A percentile compares a stretch with the other conserved stretches of the same genome.
phyloP scores from a whole-genome alignment of 2,888 invertebrate genomes.

The Salpingus planirostris region DNA sequence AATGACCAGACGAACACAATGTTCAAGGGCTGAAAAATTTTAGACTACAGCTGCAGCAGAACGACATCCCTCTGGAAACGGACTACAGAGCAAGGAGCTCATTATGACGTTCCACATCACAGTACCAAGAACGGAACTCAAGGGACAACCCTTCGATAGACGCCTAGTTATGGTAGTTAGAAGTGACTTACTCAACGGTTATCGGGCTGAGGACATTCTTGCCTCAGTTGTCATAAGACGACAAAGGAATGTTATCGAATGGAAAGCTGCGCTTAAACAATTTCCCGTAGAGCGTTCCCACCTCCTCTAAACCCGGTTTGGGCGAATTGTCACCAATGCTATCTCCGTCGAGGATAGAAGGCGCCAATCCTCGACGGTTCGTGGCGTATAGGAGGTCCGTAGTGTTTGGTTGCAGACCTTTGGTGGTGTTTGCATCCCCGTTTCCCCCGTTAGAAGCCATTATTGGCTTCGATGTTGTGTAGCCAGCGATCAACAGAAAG shows the following conservation, averaged over 20 bases:
- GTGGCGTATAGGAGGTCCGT: conserved; percentile 5
- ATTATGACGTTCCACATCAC: conserved; percentile 1
- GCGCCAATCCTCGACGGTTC: conserved; percentile 3
- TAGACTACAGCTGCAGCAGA: not conserved
- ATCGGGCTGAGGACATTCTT: not conserved
- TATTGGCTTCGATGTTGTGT: too few relatives aligned
- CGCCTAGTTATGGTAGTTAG: too few relatives aligned
- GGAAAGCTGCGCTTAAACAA: conserved; percentile 3
- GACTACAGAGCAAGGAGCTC: too few relatives aligned
- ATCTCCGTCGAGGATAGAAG: conserved; percentile 1
- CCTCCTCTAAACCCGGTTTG: not conserved
- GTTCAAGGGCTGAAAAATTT: conserved; percentile 10
- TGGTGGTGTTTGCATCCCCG: too few relatives aligned
- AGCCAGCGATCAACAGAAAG: too few relatives aligned
- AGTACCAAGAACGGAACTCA: not conserved
- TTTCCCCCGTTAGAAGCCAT: too few relatives aligned
- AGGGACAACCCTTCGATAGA: not conserved
- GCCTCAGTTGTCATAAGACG: not conserved
- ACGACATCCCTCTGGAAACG: too few relatives aligned
- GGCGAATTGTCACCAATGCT: not conserved
- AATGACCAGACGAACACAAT: too few relatives aligned
- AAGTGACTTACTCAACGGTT: conserved; percentile 2
- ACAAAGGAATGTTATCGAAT: conserved; percentile 2
- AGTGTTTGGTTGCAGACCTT: too few relatives aligned
- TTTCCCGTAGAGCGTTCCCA: conserved; percentile 4